Conservation (phyloP, 2,113 vertebrate species). For the Corythornis cristatus region DNA sequence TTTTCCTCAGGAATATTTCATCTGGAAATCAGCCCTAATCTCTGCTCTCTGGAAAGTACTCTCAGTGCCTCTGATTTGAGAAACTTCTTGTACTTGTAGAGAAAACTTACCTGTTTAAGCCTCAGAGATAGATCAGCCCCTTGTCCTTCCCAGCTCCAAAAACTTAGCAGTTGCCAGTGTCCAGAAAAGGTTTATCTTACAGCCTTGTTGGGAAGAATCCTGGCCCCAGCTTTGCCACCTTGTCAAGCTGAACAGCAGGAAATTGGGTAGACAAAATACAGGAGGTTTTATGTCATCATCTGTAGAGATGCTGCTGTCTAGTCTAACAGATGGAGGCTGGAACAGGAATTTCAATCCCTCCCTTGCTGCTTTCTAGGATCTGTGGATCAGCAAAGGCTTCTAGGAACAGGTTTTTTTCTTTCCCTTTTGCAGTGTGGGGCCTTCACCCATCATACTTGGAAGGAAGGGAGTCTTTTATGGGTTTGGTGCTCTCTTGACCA, state of each 20-base stretch:
- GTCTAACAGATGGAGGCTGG: not conserved
- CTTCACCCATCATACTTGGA: not conserved
- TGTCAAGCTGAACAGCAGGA: not conserved
- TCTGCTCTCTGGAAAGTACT: not conserved
- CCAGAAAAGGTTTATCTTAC: not conserved
- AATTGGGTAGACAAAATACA: not conserved
- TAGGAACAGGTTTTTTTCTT: not conserved
- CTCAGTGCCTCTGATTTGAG: not conserved
- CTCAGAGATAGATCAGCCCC: not conserved
- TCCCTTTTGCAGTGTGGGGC: not conserved
- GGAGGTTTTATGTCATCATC: not conserved
- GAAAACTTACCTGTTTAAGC: not conserved
- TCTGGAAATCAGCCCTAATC: not conserved
- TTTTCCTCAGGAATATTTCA: not conserved
- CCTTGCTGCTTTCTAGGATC: not conserved
- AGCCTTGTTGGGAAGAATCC: not conserved
- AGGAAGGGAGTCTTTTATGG: not conserved
- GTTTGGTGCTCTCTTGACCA: not conserved
- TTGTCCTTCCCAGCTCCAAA: not conserved
- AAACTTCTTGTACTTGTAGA: not conserved
- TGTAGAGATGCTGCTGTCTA: not conserved
- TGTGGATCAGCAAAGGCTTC: not conserved
- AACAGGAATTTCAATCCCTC: not conserved
- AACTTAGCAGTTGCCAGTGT: not conserved
- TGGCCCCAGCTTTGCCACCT: not conserved